A percentile compares a stretch with the other conserved stretches of the same genome.
These are phyloP conservation scores for Centruroides vittatus DNA, from an alignment of 1,140 invertebrate genomes.

Conservation along the genomic window DNA sequence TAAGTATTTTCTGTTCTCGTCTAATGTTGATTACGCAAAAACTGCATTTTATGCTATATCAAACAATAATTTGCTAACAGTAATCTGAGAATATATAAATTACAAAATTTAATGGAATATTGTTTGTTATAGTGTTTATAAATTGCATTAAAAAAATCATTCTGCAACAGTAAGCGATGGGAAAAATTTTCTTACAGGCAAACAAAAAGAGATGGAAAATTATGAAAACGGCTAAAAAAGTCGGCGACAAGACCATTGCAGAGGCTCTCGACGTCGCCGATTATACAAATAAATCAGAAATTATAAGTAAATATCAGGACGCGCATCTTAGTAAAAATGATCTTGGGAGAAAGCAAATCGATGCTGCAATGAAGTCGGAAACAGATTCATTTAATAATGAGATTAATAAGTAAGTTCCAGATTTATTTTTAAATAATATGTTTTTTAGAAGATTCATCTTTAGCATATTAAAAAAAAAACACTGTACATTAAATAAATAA, in stretches of 20 bases:
- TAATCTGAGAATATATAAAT: too few species aligned
- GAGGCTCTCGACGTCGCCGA: slow-evolving; percentile 51
- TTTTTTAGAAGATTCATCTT: background rate
- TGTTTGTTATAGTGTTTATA: too few species aligned
- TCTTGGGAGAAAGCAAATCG: slow-evolving; percentile 60
- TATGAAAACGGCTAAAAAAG: slow-evolving; percentile 46
- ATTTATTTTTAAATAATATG: slow-evolving; percentile 2
- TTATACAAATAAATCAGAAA: slow-evolving; percentile 25
- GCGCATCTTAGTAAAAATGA: slow-evolving; percentile 51
- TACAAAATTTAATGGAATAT: too few species aligned
- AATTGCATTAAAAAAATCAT: too few species aligned
- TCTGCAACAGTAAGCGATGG: too few species aligned
- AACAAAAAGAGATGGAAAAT: slow-evolving; percentile 54
- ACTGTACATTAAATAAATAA: too few species aligned
- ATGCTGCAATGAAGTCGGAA: slow-evolving; percentile 68
- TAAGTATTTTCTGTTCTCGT: too few species aligned
- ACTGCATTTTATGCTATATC: too few species aligned
- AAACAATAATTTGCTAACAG: too few species aligned
- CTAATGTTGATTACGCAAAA: too few species aligned
- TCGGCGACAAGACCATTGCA: slow-evolving; percentile 47
- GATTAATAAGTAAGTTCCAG: slow-evolving; percentile 54
- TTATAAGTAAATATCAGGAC: slow-evolving; percentile 52
- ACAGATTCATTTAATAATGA: slow-evolving; percentile 75
- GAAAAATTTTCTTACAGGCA: slow-evolving; percentile 29
- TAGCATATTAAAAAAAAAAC: too few species aligned